phyloP scores from a whole-genome alignment of 2,797 vertebrate genomes.

The Eurystomus glaucurus region DNA sequence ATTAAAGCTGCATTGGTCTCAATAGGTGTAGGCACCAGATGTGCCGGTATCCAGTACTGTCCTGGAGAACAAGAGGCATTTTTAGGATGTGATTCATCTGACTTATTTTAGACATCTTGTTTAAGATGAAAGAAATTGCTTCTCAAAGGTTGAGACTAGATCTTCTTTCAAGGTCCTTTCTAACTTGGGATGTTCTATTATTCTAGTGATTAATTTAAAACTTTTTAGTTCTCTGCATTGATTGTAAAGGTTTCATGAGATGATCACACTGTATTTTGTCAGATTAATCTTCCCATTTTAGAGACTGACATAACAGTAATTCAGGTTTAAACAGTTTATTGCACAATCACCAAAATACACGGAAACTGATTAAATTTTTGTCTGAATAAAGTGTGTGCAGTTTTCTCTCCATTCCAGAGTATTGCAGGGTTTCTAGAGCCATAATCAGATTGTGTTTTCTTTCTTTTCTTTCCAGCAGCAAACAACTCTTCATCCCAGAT shows the following conservation, averaged over 20 bases:
- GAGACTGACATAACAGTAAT: neutral
- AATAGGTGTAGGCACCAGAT: neutral
- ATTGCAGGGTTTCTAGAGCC: neutral
- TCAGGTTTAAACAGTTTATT: neutral
- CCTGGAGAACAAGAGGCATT: neutral
- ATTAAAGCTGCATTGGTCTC: neutral
- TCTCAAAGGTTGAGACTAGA: neutral
- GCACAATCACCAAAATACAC: neutral
- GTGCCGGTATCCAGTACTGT: neutral
- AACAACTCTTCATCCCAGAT: neutral
- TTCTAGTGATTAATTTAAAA: neutral
- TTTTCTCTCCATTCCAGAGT: neutral
- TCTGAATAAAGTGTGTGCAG: neutral
- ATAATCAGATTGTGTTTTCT: neutral
- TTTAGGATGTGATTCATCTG: neutral
- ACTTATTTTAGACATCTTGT: neutral
- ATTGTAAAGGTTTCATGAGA: neutral
- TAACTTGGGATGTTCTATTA: neutral
- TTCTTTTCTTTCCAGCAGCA: neutral
- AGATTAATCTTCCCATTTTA: neutral
- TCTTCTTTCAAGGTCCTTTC: neutral
- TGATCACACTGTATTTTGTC: neutral
- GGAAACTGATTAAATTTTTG: neutral
- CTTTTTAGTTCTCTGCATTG: neutral
- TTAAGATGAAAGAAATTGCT: neutral